phyloP scores from a whole-genome alignment of 2,113 vertebrate species.

The Oxyruncus cristatus region DNA sequence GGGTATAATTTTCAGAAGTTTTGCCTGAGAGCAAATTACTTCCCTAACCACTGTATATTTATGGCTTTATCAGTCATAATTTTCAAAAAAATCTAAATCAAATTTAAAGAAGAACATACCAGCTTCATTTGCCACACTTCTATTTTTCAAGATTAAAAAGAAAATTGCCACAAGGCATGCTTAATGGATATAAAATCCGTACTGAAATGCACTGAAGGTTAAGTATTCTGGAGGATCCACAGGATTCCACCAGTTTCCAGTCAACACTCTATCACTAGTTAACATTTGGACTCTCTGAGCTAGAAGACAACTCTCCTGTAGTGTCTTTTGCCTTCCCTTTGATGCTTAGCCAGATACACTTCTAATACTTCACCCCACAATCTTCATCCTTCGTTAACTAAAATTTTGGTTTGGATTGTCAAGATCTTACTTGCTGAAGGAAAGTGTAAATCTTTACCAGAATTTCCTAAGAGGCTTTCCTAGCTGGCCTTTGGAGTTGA shows the following conservation, averaged over 20 bases:
- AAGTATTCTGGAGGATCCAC: neutral
- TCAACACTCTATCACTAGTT: neutral
- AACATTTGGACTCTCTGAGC: neutral
- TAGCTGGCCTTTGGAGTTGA: conserved; percentile 1
- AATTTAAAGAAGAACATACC: neutral
- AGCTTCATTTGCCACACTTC: conserved; percentile 2
- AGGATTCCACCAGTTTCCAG: neutral
- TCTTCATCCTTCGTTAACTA: neutral
- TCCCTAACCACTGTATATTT: neutral
- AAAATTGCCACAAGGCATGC: neutral
- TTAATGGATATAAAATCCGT: conserved; percentile 6
- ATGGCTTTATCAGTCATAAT: conserved; percentile 13
- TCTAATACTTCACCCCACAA: neutral
- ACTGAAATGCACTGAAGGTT: neutral
- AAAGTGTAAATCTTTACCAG: conserved; percentile 58
- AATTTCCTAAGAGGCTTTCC: neutral
- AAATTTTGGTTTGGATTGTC: neutral
- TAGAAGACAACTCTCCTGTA: neutral
- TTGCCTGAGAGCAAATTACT: neutral
- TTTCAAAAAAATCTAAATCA: conserved; percentile 11
- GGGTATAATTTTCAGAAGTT: conserved; percentile 23
- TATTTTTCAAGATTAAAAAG: conserved; percentile 19
- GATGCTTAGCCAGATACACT: neutral
- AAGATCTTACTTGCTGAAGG: conserved; percentile 42
- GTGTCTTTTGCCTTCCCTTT: neutral